Evolutionary conservation across 2,888 invertebrate species (phyloP).

Genomic region (Arge pagana): DNA sequence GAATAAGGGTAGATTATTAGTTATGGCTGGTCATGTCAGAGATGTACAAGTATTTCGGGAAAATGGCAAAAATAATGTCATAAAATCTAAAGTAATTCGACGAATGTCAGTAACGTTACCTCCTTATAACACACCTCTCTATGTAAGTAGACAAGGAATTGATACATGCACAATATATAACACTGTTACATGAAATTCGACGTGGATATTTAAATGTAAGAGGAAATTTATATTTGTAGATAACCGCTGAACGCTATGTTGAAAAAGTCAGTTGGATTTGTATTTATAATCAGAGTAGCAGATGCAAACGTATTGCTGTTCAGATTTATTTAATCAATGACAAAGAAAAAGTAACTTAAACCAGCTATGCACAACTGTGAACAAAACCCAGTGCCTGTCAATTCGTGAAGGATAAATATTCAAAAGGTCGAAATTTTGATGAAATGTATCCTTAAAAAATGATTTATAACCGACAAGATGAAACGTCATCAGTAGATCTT

Average conservation of each 20-base stretch:
- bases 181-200: background rate
- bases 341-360: constrained; percentile 28
- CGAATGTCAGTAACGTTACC: constrained; percentile 23
- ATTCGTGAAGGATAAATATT: constrained; percentile 30
- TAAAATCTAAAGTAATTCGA: constrained; percentile 20
- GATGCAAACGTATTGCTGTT: constrained; percentile 30
- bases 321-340: constrained; percentile 27
- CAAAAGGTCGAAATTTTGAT: constrained; percentile 26
- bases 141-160: constrained; percentile 16
- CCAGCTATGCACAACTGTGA: constrained; percentile 30
- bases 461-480: no score
- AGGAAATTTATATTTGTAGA: constrained; percentile 14
- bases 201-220: background rate
- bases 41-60: constrained; percentile 19
- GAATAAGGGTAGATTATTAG: constrained; percentile 17
- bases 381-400: constrained; percentile 29
- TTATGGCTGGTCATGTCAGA: constrained; percentile 16
- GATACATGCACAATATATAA: background rate
- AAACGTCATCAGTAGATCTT: no score
- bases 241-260: constrained; percentile 24
- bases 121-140: constrained; percentile 16
- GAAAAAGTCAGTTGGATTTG: constrained; percentile 26
- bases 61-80: constrained; percentile 20
- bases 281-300: constrained; percentile 30
- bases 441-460: constrained; percentile 27